Percentiles rank a stretch among this genome's conserved stretches.
These are phyloP conservation scores for Montipora efflorescens DNA, from an alignment of 64 coral and sea anemone species.

Conservation along the genomic window DNA sequence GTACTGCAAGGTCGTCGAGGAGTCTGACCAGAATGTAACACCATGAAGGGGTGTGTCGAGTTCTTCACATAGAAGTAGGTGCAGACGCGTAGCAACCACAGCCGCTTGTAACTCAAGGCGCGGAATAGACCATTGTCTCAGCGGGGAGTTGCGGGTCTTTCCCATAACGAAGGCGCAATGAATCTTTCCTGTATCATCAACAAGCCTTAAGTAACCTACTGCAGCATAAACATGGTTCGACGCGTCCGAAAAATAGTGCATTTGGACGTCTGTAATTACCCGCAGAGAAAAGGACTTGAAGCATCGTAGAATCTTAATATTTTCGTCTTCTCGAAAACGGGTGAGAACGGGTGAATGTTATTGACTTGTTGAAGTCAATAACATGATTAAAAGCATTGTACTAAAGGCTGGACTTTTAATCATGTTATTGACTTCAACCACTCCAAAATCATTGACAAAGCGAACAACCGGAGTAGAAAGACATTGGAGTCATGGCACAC, in stretches of 20 bases:
- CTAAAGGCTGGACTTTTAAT: too few species aligned
- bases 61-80: not conserved
- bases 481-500: too few species aligned
- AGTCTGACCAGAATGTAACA: conserved; percentile 48
- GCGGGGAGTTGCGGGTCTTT: conserved; percentile 34
- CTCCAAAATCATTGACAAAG: too few species aligned
- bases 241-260: conserved; percentile 57
- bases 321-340: too few species aligned
- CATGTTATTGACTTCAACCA: too few species aligned
- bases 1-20: conserved; percentile 7
- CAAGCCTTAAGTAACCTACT: not conserved
- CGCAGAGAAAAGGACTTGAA: too few species aligned
- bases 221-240: conserved; percentile 21
- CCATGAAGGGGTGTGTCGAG: not conserved
- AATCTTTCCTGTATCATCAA: conserved; percentile 31
- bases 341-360: too few species aligned
- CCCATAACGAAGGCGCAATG: conserved; percentile 49
- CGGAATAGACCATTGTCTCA: conserved; percentile 57
- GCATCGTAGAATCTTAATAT: too few species aligned
- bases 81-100: not conserved
- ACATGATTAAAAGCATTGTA: too few species aligned
- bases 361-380: too few species aligned
- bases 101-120: conserved; percentile 58
- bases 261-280: not conserved
- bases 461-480: too few species aligned